A percentile compares a stretch with the other conserved stretches of the same genome.
Conservation (phyloP, 1,140 invertebrate genomes). For the Meloidogyne exigua region DNA sequence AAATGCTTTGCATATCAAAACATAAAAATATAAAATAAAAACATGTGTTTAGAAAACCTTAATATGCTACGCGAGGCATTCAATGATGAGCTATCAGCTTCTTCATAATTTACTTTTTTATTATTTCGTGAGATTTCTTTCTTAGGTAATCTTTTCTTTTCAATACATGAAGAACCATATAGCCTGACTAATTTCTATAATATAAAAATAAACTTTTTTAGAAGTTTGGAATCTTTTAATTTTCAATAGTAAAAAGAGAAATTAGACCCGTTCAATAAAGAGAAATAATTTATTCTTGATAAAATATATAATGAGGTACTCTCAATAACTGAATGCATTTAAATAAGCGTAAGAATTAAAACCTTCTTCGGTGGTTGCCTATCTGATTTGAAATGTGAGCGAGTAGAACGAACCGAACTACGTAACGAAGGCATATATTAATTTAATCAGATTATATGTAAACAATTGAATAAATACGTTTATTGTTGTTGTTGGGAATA, state of each 20-base stretch:
- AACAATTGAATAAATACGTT: no score
- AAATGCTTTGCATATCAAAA: background rate
- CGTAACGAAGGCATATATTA: background rate
- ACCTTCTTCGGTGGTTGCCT: background rate
- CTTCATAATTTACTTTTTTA: background rate
- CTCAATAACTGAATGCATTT: no score
- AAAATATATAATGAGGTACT: no score
- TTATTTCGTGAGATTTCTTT: background rate
- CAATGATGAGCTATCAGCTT: background rate
- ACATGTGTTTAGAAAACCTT: background rate
- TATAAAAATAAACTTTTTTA: background rate
- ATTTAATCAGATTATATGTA: no score
- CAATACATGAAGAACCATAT: background rate
- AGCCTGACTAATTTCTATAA: background rate
- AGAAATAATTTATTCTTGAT: no score
- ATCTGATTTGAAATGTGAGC: background rate
- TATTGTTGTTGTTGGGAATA: no score
- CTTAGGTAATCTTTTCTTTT: background rate
- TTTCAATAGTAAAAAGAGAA: no score
- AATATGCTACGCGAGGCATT: background rate
- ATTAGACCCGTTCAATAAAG: no score
- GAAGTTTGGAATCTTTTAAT: no score
- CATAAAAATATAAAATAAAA: background rate
- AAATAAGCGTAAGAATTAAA: no score
- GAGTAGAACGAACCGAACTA: background rate